Evolutionary conservation across 1,140 invertebrate species (phyloP), one percentile per base, ranked within the genome.

Genomic region (Lithobius niger): DNA sequence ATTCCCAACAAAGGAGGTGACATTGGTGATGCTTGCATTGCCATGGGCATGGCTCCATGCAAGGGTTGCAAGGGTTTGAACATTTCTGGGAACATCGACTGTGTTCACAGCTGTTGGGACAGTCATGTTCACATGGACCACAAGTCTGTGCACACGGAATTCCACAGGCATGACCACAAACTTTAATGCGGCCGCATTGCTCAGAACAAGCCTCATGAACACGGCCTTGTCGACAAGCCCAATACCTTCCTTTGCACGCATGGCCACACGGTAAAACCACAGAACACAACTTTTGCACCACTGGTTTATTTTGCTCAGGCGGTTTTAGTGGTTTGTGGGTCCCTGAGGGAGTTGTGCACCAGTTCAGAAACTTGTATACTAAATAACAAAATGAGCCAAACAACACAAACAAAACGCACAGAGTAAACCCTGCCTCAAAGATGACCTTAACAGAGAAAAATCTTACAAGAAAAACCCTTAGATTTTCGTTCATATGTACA

Each of bases 121-220:
- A 59, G 3, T 19, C 22, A 16, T 45, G 21, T 18, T 43, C 45
- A 31, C 57, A 59, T 21, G 43, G 43, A 16, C 31, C 24, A 57
- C 64, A 65, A 3, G 27, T 25, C 15, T 58, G 50, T 16, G 45
- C 43, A 50, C 64, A 65, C 6, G 54, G 26, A 15, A 27, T 36
- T 3, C 22, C 43, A 51, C 64, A 65, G n/a, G 26, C 13, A 52
- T 65, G 64, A 1, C 61, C 61, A 57, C 64, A 65, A 13, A 52
- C 22, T 1, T 58, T 45, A 3, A 45, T 48, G 24, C 57, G 57
- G 24, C 27, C 31, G 49, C 64, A 65, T 3, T 2, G 2, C 24
- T 61, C 24, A 2, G 43, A 43, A 51, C 64, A 59, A 13, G 21
- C 10, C 25, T 18, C 44, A 25, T 50, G 48, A 25, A 50, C 13